Evolutionary conservation across 2,113 vertebrate species (phyloP), one percentile per base, ranked within the genome.

Genomic region (Eretmochelys imbricata): DNA sequence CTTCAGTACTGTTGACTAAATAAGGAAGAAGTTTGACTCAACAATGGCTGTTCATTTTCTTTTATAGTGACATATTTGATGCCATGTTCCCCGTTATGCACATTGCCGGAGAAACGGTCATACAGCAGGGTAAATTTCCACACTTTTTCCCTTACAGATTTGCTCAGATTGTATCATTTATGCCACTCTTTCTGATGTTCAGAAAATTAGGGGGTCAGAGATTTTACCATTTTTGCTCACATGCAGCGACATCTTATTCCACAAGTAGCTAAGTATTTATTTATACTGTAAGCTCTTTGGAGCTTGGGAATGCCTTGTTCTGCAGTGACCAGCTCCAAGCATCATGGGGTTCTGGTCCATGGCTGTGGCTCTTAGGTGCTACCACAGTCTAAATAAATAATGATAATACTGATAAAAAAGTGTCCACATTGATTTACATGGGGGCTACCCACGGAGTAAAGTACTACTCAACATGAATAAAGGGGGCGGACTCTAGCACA

Each of bases 31-130:
- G 4, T 42, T 80, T 87, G 35, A 78, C 91, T 82, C 57, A 38
- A 81, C 53, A 92, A 88, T 65, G 51, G 69, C 8, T 29, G 12
- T 93, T 38, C 88, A 29, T 89, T 96, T 95, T 98, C 82, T 97
- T 94, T 97, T 94, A 10, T 97, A 99, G 99, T 97, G 99, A 99
- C 97, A 99, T 99, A 97, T 99, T 99, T 17, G 99, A 99, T 79
- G 99, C 99, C 96, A 99, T 99, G 99, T 99, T 99, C 89, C 99
- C 99, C 0, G 99, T 99, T 94, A 99, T 98, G 17, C 99, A 99
- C 98, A 99, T 99, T 4, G 99, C 99, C 13, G 99, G 99, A 88
- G 99, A 99, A 98, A 99, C 99, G 0, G 99, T 99, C 81, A 99
- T 99, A 96, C 99, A 99, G 82, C 99, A 99, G 98, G 99, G 99